Evolutionary conservation across 1,140 invertebrate genomes (phyloP), one percentile per base, ranked within the genome.

Genomic region (Calycopis cecrops): DNA sequence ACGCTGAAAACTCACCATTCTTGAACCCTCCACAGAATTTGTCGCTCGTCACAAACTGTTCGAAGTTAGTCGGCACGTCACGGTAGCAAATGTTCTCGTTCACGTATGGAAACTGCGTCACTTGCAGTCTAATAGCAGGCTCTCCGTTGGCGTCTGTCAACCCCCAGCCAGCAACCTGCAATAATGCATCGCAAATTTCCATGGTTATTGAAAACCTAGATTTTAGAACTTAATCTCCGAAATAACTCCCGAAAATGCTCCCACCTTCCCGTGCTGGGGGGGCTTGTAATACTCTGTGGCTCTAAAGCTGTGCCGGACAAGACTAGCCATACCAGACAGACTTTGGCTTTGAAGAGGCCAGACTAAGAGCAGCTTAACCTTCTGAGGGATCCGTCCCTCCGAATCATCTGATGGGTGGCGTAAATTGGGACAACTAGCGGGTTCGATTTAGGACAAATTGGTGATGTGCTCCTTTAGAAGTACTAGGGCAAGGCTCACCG

Each of bases 11-110:
- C 55, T 53, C 48, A 70, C 68, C 68, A 42, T 63, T 62, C 9
- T 33, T 61, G 12, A 51, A 67, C 0, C 68, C 71, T 1, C 71
- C 69, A 42, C 71, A 72, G 34, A 76, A 59, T 42, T 74, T 76
- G 35, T 76, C 71, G n/a, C 49, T 38, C 2, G 69, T 68, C 17
- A 76, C 61, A 48, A 57, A 66, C 17, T 57, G 48, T 10, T 49
- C 42, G 63, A 73, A 74, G 4, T 51, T 48, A 0, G 35, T 17
- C 0, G 67, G 65, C 1, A 57, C 49, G 0, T 57, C 47, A 0
- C 33, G 35, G n/a, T 65, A 42, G 55, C 74, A 77, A 37, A 57
- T 33, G 3, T 52, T 49, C 14, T 55, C 52, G 0, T 59, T 14
- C n/a, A 74, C 59, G 48, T 56, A 65, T 0, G 68, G 71, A 9